These are phyloP conservation scores for Formica exsecta DNA, from an alignment of 1,140 invertebrate species.

Conservation along the genomic window DNA sequence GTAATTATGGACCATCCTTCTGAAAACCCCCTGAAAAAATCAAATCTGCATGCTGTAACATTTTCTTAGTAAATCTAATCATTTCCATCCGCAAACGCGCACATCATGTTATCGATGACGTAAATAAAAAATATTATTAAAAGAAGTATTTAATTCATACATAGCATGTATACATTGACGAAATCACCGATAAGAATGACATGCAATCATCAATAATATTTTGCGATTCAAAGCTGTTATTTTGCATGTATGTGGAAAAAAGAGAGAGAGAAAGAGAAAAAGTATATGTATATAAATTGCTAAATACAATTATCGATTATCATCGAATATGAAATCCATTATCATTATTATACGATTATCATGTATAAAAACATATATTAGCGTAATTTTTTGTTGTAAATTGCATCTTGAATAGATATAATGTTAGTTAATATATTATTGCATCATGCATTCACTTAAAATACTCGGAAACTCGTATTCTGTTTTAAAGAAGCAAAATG, in stretches of 20 bases:
- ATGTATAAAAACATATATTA: neutral
- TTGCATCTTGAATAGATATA: neutral
- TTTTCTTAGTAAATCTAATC: constrained; percentile 31
- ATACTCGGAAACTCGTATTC: constrained; percentile 16
- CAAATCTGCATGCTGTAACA: constrained; percentile 15
- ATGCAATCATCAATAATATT: neutral
- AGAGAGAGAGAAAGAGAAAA: neutral
- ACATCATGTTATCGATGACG: constrained; percentile 13
- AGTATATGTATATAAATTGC: neutral
- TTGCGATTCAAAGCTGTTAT: neutral
- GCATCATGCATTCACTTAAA: constrained; percentile 11
- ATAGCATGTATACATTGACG: neutral
- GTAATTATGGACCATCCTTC: constrained; percentile 8
- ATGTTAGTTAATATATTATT: neutral
- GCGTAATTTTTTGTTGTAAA: neutral
- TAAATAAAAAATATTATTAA: constrained; percentile 6
- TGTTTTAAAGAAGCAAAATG: constrained; percentile 18
- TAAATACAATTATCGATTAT: neutral
- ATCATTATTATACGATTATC: neutral
- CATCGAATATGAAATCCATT: neutral
- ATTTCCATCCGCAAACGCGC: neutral
- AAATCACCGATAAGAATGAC: constrained; percentile 12
- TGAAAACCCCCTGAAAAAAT: neutral
- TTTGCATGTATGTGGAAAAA: neutral
- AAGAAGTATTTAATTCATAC: constrained; percentile 8